phyloP scores from a whole-genome alignment of 2,113 vertebrate species.

The Peromyscus californicus region DNA sequence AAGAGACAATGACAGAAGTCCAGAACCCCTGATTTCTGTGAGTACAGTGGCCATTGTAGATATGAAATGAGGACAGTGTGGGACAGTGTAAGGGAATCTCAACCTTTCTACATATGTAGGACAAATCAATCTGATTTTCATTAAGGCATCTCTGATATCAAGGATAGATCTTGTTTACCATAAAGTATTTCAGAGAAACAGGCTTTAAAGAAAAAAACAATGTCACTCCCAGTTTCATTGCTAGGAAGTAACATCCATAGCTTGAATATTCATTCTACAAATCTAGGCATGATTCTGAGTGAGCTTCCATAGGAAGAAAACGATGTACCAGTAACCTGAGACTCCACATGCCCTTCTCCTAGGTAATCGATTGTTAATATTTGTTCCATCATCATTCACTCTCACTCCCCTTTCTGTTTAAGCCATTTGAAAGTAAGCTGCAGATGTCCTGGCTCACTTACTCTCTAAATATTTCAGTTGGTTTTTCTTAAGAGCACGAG shows the following conservation, averaged over 20 bases:
- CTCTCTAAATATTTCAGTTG: neutral
- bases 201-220: neutral
- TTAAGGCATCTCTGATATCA: neutral
- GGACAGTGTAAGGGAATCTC: neutral
- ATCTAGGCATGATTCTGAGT: neutral
- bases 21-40: neutral
- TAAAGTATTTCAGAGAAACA: neutral
- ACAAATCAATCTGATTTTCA: neutral
- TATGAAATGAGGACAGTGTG: neutral
- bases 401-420: neutral
- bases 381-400: neutral
- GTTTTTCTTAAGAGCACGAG: neutral
- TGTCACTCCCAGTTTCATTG: fast-evolving
- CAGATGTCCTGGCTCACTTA: neutral
- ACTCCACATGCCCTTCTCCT: neutral
- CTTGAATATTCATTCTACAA: neutral
- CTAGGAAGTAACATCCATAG: neutral
- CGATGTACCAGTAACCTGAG: neutral
- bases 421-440: neutral
- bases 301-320: neutral
- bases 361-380: neutral
- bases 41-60: neutral
- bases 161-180: neutral
- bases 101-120: neutral
- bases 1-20: neutral